Evolutionary conservation across 2,113 vertebrate species (phyloP).

Genomic region (Nycticryphes semicollaris): DNA sequence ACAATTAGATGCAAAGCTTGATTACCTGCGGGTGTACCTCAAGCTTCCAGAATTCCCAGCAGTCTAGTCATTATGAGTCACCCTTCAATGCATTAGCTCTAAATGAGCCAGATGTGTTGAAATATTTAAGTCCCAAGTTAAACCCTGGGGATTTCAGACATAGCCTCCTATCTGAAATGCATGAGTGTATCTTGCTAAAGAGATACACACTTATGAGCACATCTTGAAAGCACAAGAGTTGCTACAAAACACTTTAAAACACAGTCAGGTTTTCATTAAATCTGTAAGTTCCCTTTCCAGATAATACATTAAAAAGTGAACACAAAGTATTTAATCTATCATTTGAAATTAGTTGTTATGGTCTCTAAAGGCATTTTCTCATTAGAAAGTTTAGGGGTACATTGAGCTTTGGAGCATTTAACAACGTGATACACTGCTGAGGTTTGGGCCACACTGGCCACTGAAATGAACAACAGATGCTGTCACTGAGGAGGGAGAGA

Average conservation of each 20-base stretch:
- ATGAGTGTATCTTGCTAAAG: neutral
- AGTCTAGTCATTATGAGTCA: slow-evolving; percentile 38
- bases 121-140: slow-evolving; percentile 40
- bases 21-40: slow-evolving; percentile 31
- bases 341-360: neutral
- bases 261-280: neutral
- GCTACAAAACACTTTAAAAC: neutral
- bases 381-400: neutral
- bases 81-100: slow-evolving; percentile 24
- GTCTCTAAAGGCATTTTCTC: neutral
- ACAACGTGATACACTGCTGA: neutral
- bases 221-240: neutral
- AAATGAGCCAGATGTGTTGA: slow-evolving; percentile 48
- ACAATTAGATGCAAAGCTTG: slow-evolving; percentile 46
- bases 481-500: neutral
- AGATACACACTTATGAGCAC: neutral
- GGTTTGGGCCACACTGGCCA: neutral
- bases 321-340: neutral
- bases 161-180: neutral
- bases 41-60: neutral
- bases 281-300: neutral
- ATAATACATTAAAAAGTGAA: neutral
- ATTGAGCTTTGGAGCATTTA: neutral
- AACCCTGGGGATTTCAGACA: neutral
- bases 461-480: neutral